Evolutionary conservation across 2,797 vertebrate genomes (phyloP).

Genomic region (Allobates femoralis): DNA sequence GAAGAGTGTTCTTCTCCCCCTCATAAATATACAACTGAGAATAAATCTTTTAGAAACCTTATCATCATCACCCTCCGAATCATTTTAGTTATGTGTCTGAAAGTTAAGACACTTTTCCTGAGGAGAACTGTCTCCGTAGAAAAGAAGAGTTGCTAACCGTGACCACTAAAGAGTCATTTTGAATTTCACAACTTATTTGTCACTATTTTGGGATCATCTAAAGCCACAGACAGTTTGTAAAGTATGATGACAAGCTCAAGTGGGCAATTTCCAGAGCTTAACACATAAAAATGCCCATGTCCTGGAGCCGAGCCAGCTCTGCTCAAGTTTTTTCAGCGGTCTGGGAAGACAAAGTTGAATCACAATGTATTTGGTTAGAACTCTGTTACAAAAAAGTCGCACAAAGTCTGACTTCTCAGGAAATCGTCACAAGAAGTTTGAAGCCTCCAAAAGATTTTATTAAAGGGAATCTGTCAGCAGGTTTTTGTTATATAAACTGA

Average conservation of each 20-base stretch:
- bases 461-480: too few relatives aligned
- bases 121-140: not conserved
- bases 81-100: slow-evolving; percentile 18
- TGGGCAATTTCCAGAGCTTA: slow-evolving; percentile 37
- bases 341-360: not conserved
- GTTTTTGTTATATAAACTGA: too few relatives aligned
- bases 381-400: not conserved
- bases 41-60: slow-evolving; percentile 34
- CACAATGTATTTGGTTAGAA: not conserved
- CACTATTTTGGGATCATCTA: slow-evolving; percentile 44
- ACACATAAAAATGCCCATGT: slow-evolving; percentile 16
- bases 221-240: slow-evolving; percentile 44
- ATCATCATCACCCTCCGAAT: slow-evolving; percentile 22
- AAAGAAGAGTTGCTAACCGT: not conserved
- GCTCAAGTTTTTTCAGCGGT: not conserved
- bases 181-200: slow-evolving; percentile 46
- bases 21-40: slow-evolving; percentile 9
- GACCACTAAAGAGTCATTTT: not conserved
- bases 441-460: too few relatives aligned
- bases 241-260: slow-evolving; percentile 42
- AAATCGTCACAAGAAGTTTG: not conserved
- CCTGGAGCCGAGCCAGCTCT: not conserved
- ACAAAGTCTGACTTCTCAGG: not conserved
- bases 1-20: slow-evolving; percentile 9
- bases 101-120: slow-evolving; percentile 27